Base-by-base conservation (phyloP, 1,140 invertebrate genomes). In the Drosophila kurseongensis region DNA sequence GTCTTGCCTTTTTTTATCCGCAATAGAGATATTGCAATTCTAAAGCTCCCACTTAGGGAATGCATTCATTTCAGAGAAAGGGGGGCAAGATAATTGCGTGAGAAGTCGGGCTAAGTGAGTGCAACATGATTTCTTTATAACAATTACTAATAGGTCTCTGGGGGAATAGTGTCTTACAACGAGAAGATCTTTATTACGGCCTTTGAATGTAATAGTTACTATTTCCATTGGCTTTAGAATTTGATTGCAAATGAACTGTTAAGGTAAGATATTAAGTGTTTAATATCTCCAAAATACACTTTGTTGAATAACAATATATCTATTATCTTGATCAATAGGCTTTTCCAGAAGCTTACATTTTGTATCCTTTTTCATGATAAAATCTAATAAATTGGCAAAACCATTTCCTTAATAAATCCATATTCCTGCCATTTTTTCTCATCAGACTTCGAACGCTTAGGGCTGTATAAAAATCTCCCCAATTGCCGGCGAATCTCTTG, bases 1-100 rank as follows among this genome's bases (percentile, higher is more conserved):
- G 14, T 5, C 18, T 45, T 12, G 7, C 35, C 52, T 63, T 62
- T 75, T 63, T 52, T 40, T 35, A 23, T 62, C 41, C 45, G 66
- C 73, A 79, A 88, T 88, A 72, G 71, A 78, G 79, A 78, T 55
- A 88, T 78, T 77, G 62, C 56, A 58, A 58, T 71, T 78, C 56
- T 69, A 40, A 54, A 66, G 55, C 35, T 13, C 35, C 40, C 35
- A 44, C 41, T 67, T 65, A 55, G 67, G 54, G 62, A 78, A 63
- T 58, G 45, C 67, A 73, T 54, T 73, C 35, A 32, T 27, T 45
- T 23, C 9, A 57, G 48, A 62, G 45, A 75, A 38, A 57, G 71
- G 52, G 54, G 52, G 59, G 29, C 51, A 23, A 48, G 32, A 48
- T 57, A 75, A 65, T 75, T 73, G 71, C 71, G 60, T 65, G 73